Percentiles rank a stretch among this genome's conserved stretches.
Conservation (phyloP, 2,113 vertebrate genomes). For the Trichechus manatus region DNA sequence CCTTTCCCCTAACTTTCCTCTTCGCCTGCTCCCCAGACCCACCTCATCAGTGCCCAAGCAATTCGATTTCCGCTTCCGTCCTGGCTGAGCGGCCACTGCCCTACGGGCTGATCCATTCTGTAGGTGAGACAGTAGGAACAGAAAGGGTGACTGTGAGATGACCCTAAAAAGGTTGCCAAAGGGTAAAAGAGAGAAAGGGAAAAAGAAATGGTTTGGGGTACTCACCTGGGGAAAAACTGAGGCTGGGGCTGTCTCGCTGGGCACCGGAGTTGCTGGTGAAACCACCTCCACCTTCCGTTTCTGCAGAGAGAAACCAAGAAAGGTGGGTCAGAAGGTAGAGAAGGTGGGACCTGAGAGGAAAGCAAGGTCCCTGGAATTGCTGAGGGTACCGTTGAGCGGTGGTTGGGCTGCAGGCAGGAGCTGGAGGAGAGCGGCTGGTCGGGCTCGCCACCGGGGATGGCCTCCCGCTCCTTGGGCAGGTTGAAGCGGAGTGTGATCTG, state of each 20-base stretch:
- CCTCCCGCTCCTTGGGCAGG: slow-evolving; percentile 87
- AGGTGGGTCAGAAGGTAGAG: slow-evolving; percentile 85
- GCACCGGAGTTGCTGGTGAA: slow-evolving; percentile 91
- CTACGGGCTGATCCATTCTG: slow-evolving; percentile 94
- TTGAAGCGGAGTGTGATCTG: slow-evolving; percentile 90
- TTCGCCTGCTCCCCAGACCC: neutral
- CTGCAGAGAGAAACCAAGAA: slow-evolving; percentile 87
- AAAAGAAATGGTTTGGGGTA: neutral
- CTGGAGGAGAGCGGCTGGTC: slow-evolving; percentile 85
- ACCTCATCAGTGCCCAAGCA: slow-evolving; percentile 94
- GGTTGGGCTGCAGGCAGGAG: slow-evolving; percentile 86
- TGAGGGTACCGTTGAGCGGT: slow-evolving; percentile 84
- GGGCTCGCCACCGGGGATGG: slow-evolving; percentile 84
- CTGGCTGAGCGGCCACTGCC: slow-evolving; percentile 89
- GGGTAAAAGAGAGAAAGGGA: neutral
- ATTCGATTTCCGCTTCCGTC: slow-evolving; percentile 94
- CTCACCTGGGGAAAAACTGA: slow-evolving; percentile 91
- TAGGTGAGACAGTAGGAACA: neutral
- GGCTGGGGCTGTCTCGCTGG: slow-evolving; percentile 91
- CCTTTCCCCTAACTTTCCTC: neutral
- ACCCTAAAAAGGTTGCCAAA: neutral
- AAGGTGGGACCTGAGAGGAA: slow-evolving; percentile 81
- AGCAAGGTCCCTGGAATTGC: slow-evolving; percentile 80
- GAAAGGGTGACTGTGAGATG: neutral
- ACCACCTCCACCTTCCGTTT: slow-evolving; percentile 94